Conservation (phyloP, 2,888 invertebrate genomes). For the Chouioia cunea region DNA sequence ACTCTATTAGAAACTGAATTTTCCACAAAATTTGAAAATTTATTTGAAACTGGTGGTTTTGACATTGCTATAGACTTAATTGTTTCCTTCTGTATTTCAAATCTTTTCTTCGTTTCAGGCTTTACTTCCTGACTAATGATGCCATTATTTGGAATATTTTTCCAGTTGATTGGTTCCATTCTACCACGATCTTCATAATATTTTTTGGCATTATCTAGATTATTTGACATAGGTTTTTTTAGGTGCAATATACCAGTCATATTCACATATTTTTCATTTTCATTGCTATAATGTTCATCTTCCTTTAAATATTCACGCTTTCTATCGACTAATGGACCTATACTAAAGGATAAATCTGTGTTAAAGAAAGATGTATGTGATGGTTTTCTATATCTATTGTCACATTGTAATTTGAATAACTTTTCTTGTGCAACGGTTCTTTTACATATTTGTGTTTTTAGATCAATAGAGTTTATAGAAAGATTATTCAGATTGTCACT, state of each 20-base stretch:
- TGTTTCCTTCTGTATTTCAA: neutral
- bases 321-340: no score
- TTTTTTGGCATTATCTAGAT: constrained; percentile 15
- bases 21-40: constrained; percentile 34
- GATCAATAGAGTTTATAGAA: neutral
- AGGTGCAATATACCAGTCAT: constrained; percentile 24
- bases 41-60: neutral
- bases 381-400: neutral
- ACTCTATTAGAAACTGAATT: constrained; percentile 14
- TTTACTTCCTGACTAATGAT: neutral
- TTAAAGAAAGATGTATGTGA: no score
- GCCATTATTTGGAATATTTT: neutral
- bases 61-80: neutral
- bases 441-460: constrained; percentile 3
- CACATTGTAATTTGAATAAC: constrained; percentile 3
- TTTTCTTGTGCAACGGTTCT: constrained; percentile 23
- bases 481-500: neutral
- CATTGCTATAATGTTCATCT: neutral
- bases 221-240: constrained; percentile 9
- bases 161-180: constrained; percentile 36
- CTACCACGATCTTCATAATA: constrained; percentile 28
- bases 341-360: no score
- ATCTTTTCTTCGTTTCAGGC: neutral
- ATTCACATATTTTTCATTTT: neutral
- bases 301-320: no score